A percentile compares a stretch with the other conserved stretches of the same genome.
Evolutionary conservation across 2,113 vertebrate species (phyloP).

Genomic region (Macquaria australasica): DNA sequence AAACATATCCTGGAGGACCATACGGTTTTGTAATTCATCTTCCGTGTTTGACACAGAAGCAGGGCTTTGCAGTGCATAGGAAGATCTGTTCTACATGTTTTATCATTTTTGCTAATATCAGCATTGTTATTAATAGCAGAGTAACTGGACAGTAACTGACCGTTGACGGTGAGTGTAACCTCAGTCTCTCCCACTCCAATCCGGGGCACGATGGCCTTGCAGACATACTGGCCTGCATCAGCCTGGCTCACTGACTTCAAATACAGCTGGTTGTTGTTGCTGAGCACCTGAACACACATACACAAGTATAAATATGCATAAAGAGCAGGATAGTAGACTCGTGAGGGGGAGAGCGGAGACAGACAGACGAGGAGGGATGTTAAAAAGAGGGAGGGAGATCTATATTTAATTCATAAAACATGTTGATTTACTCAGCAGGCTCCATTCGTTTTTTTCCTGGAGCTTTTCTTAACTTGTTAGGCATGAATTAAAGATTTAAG

Average conservation of each 20-base stretch:
- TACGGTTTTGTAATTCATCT: background rate
- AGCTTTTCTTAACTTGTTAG: slow-evolving; percentile 72
- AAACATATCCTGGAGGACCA: background rate
- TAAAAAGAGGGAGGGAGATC: slow-evolving; percentile 49
- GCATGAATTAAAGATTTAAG: slow-evolving; percentile 78
- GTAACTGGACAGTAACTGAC: slow-evolving; percentile 76
- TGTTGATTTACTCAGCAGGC: slow-evolving; percentile 78
- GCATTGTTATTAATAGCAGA: background rate
- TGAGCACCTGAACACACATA: slow-evolving; percentile 89
- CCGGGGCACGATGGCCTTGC: slow-evolving; percentile 96
- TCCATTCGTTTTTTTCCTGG: slow-evolving; percentile 71
- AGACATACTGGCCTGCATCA: slow-evolving; percentile 94
- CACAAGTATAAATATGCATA: background rate
- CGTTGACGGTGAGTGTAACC: slow-evolving; percentile 93
- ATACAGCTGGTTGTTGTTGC: slow-evolving; percentile 96
- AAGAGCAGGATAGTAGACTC: background rate
- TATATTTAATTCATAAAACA: slow-evolving; percentile 82
- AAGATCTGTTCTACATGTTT: background rate
- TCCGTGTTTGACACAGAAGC: slow-evolving; percentile 4
- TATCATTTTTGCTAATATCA: background rate
- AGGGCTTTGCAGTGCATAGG: background rate
- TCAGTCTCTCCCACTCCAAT: slow-evolving; percentile 95
- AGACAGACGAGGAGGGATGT: slow-evolving; percentile 58
- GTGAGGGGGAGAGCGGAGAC: slow-evolving; percentile 22
- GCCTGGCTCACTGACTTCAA: slow-evolving; percentile 93